Evolutionary conservation across 2,888 invertebrate species (phyloP).

Genomic region (Molorchus minor): DNA sequence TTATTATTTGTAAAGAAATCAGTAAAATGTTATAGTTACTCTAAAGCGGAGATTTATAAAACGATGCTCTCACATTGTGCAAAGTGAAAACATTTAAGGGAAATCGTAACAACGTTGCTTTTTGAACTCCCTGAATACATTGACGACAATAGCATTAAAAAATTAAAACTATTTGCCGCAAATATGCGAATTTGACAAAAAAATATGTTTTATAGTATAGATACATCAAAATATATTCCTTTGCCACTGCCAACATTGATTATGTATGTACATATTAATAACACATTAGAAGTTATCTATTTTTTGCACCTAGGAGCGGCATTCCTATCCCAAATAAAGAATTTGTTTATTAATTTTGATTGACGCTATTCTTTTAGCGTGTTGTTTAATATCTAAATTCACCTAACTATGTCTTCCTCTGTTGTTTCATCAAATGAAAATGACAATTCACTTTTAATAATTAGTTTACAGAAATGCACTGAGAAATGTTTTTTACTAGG

Average conservation of each 20-base stretch:
- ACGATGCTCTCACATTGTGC: too few relatives aligned
- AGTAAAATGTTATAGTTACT: too few relatives aligned
- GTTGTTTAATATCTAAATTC: conserved; percentile 14
- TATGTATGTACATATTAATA: neutral
- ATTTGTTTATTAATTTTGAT: conserved; percentile 10
- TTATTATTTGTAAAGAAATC: too few relatives aligned
- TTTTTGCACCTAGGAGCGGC: conserved; percentile 15
- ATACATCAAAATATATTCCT: neutral
- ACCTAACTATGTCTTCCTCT: conserved; percentile 15
- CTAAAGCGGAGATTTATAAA: too few relatives aligned
- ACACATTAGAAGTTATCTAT: neutral
- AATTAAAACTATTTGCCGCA: too few relatives aligned
- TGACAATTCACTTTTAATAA: neutral
- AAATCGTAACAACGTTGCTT: too few relatives aligned
- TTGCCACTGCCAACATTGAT: neutral
- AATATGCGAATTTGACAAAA: too few relatives aligned
- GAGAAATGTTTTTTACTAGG: neutral
- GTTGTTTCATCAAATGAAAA: neutral
- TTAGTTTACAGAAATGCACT: neutral
- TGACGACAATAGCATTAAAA: too few relatives aligned
- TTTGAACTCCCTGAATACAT: too few relatives aligned
- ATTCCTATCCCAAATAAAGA: conserved; percentile 4
- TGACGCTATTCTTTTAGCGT: conserved; percentile 6
- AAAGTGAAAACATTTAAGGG: too few relatives aligned
- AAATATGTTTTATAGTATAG: too few relatives aligned